Conservation (phyloP, 2,113 vertebrate species). For the Nerophis lumbriciformis region DNA sequence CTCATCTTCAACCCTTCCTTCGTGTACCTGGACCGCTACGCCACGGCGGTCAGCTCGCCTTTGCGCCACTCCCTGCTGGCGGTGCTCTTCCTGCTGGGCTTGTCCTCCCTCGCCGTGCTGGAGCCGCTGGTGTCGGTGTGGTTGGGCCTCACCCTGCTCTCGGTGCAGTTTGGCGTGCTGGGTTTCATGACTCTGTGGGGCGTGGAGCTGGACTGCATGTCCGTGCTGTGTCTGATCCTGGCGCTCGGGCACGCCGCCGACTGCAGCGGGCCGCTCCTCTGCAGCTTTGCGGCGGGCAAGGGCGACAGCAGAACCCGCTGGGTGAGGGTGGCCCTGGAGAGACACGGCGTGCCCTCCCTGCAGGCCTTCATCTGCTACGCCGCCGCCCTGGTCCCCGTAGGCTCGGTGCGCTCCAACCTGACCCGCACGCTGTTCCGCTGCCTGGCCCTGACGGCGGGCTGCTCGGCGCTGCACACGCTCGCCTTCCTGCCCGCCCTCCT, state of each 20-base stretch:
- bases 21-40: slow-evolving; percentile 96
- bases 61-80: slow-evolving; percentile 96
- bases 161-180: slow-evolving; percentile 94
- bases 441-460: slow-evolving; percentile 93
- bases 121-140: slow-evolving; percentile 93
- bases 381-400: slow-evolving; percentile 90
- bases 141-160: slow-evolving; percentile 91
- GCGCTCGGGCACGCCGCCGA: slow-evolving; percentile 94
- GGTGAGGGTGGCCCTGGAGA: slow-evolving; percentile 93
- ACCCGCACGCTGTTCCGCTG: slow-evolving; percentile 97
- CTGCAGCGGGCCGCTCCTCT: slow-evolving; percentile 92
- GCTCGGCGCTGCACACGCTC: slow-evolving; percentile 97
- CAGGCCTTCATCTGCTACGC: slow-evolving; percentile 96
- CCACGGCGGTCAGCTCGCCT: slow-evolving; percentile 93
- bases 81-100: slow-evolving; percentile 93
- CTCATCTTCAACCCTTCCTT: slow-evolving; percentile 98
- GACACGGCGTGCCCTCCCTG: slow-evolving; percentile 92
- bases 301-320: slow-evolving; percentile 96
- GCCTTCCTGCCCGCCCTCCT: slow-evolving; percentile 97
- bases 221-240: slow-evolving; percentile 93
- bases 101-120: slow-evolving; percentile 90
- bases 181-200: slow-evolving; percentile 99
- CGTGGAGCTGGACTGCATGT: slow-evolving; percentile 95
- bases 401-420: slow-evolving; percentile 94
- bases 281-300: slow-evolving; percentile 90